A percentile compares a stretch with the other conserved stretches of the same genome.
These are phyloP conservation scores for Acyrthosiphon pisum DNA, from an alignment of 1,140 invertebrate species.

Conservation along the genomic window DNA sequence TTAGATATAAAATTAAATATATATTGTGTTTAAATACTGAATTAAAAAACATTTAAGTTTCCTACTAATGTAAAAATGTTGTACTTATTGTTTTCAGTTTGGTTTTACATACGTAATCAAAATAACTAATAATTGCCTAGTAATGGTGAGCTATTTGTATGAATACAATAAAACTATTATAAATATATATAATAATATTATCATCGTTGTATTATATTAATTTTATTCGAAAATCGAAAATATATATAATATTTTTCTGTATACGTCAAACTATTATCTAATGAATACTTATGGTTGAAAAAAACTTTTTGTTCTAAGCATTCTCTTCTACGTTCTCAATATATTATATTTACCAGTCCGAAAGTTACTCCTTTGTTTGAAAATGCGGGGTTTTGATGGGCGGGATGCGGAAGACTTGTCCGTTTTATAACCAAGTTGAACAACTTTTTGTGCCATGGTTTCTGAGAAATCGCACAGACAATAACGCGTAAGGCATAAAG, in stretches of 20 bases:
- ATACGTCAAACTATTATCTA: slow-evolving; percentile 42
- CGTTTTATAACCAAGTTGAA: slow-evolving; percentile 24
- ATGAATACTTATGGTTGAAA: slow-evolving; percentile 20
- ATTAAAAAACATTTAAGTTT: neutral
- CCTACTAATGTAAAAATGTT: neutral
- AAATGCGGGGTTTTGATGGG: neutral
- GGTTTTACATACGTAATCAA: neutral
- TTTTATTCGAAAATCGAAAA: neutral
- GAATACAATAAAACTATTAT: neutral
- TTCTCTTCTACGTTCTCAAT: slow-evolving; percentile 23
- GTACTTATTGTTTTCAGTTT: neutral
- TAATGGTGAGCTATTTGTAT: neutral
- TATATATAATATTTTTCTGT: neutral
- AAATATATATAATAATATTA: neutral
- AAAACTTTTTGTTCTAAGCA: neutral
- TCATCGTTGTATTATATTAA: neutral
- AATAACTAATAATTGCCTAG: neutral
- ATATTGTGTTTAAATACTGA: too few species aligned
- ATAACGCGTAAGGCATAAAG: slow-evolving; percentile 1
- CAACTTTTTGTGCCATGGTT: slow-evolving; percentile 27
- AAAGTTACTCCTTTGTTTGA: slow-evolving; percentile 33
- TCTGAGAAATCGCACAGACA: slow-evolving; percentile 21
- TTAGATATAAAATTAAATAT: neutral
- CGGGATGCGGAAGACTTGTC: neutral
- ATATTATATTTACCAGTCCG: slow-evolving; percentile 37